Conservation (phyloP, 2,113 vertebrate genomes). For the Sarotherodon lohbergeri region DNA sequence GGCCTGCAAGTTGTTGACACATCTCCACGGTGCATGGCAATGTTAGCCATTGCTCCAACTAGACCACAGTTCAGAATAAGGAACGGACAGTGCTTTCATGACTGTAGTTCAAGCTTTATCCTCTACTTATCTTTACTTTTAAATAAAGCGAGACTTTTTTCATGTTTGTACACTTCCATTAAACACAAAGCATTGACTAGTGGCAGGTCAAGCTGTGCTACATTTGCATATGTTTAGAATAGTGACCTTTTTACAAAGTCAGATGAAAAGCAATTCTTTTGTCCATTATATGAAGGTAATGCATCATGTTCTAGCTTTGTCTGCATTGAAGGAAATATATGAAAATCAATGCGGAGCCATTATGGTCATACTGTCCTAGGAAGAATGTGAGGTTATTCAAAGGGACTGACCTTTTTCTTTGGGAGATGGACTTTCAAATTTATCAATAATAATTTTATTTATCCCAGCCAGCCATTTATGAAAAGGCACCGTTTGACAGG, state of each 20-base stretch:
- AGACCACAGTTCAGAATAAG: not conserved
- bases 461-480: not conserved
- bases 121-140: not conserved
- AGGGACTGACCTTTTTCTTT: constrained; percentile 33
- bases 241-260: constrained; percentile 22
- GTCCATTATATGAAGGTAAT: not conserved
- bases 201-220: not conserved
- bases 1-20: constrained; percentile 21
- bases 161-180: not conserved
- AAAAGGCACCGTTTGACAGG: not conserved
- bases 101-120: not conserved
- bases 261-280: not conserved
- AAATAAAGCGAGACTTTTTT: not conserved
- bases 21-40: not conserved
- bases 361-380: not conserved
- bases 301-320: not conserved
- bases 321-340: not conserved
- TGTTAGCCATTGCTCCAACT: not conserved
- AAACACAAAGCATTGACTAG: not conserved
- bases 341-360: constrained; percentile 36
- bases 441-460: constrained; percentile 10
- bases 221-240: constrained; percentile 32
- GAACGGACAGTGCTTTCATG: not conserved
- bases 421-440: not conserved
- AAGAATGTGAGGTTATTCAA: constrained; percentile 13